Evolutionary conservation across 1,140 invertebrate species (phyloP), one percentile per base, ranked within the genome.

Genomic region (Linepithema humile): DNA sequence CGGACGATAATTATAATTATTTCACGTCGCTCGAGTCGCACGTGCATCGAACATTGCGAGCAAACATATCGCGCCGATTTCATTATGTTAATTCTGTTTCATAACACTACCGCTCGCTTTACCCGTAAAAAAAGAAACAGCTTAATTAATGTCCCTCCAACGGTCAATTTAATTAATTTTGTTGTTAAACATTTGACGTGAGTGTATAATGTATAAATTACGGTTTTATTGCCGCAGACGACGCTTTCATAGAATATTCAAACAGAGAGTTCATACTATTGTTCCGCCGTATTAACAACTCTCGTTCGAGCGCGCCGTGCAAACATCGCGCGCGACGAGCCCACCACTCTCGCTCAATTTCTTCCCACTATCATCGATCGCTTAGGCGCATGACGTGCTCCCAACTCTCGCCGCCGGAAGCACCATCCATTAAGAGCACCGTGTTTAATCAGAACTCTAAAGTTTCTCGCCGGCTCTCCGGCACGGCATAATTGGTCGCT

Each of bases 361-460:
- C 60, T 70, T 43, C 48, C 55, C 29, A 3, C 40, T 55, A 43
- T 59, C 53, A 75, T 73, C 82, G 86, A 88, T 88, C 87, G 87
- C 78, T 88, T 87, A 60, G 64, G 40, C 83, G 86, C 55, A 85
- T 88, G 86, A 88, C 87, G 87, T 88, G 87, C 88, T 87, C 70
- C 85, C 64, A 73, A 62, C 87, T 67, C 65, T 83, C 70, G 57
- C 62, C 26, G 70, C 77, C 64, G 74, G 80, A 82, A 87, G 88
- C 75, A 86, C 84, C 89, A 90, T 91, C 90, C 91, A 92, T 91
- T 91, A 91, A 70, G 75, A 80, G 78, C 53, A 78, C 64, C 87
- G 85, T 92, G 91, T 92, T 92, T 92, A 92, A 92, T 92, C 91
- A 92, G 89, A 92, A 92, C 91, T 92, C 91, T 90, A 91, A 91